These are phyloP conservation scores for Coboldia fuscipes DNA, from an alignment of 1,140 invertebrate genomes.

Conservation along the genomic window DNA sequence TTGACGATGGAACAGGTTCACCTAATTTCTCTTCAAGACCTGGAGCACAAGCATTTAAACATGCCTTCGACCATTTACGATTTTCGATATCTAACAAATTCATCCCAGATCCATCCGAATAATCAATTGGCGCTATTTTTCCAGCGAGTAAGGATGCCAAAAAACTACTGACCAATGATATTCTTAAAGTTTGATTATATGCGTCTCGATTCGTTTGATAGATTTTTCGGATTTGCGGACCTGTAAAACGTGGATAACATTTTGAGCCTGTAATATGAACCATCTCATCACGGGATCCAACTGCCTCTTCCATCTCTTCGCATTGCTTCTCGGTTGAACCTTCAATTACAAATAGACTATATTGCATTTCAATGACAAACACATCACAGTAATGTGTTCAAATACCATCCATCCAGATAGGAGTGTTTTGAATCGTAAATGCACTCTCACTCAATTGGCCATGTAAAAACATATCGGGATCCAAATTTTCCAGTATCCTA, in stretches of 20 bases:
- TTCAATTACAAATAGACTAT: too few species aligned
- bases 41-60: constrained; percentile 52
- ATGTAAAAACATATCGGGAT: constrained; percentile 57
- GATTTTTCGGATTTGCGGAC: constrained; percentile 80
- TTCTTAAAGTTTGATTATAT: constrained; percentile 69
- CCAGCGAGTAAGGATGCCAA: constrained; percentile 75
- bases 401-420: constrained; percentile 97
- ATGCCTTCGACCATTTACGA: constrained; percentile 53
- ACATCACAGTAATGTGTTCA: too few species aligned
- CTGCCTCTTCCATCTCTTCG: constrained; percentile 45
- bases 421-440: constrained; percentile 65
- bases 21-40: constrained; percentile 48
- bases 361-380: too few species aligned
- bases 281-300: constrained; percentile 64
- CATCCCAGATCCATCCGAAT: constrained; percentile 89
- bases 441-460: constrained; percentile 47
- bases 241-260: constrained; percentile 88
- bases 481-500: constrained; percentile 35
- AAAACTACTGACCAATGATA: constrained; percentile 87
- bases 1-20: constrained; percentile 40
- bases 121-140: constrained; percentile 74
- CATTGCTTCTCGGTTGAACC: constrained; percentile 70
- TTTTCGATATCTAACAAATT: constrained; percentile 73
- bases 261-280: constrained; percentile 75
- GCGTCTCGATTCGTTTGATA: constrained; percentile 42